Evolutionary conservation across 2,797 vertebrate species (phyloP).

Genomic region (Hippocampus kuda): DNA sequence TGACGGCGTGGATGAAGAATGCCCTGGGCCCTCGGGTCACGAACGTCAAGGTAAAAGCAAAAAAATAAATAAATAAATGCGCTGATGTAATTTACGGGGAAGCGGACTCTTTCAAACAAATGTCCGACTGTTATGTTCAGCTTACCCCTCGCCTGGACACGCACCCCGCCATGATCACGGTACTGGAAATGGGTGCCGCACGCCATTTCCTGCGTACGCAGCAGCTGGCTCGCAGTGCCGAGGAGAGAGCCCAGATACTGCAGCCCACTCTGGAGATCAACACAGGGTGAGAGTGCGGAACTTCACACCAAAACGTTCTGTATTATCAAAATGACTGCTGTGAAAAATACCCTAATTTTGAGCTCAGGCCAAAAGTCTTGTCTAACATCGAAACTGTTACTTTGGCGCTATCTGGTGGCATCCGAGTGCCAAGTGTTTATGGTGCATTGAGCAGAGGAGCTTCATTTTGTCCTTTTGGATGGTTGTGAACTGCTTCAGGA

Average conservation of each 20-base stretch:
- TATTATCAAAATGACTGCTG: background rate
- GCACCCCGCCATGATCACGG: constrained; percentile 95
- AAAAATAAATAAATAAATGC: background rate
- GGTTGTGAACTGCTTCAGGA: background rate
- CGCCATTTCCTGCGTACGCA: constrained; percentile 95
- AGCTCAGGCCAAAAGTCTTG: no score
- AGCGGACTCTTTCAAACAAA: background rate
- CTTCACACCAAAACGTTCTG: no score
- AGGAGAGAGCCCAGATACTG: constrained; percentile 87
- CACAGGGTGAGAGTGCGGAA: constrained; percentile 65
- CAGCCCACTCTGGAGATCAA: constrained; percentile 97
- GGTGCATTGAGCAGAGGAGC: background rate
- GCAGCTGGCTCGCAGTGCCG: constrained; percentile 81
- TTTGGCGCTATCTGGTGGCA: background rate
- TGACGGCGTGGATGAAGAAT: constrained; percentile 93
- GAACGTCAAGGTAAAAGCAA: constrained; percentile 75
- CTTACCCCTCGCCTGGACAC: constrained; percentile 86
- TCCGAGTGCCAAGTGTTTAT: background rate
- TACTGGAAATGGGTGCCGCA: constrained; percentile 94
- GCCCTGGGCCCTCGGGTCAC: constrained; percentile 73
- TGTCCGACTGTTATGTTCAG: constrained; percentile 41
- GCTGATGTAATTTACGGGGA: background rate
- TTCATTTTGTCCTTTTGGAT: background rate
- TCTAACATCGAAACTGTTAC: no score
- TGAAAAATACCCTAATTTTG: background rate